Evolutionary conservation across 1,140 invertebrate genomes (phyloP).

Genomic region (Drosophila pseudoananassae): DNA sequence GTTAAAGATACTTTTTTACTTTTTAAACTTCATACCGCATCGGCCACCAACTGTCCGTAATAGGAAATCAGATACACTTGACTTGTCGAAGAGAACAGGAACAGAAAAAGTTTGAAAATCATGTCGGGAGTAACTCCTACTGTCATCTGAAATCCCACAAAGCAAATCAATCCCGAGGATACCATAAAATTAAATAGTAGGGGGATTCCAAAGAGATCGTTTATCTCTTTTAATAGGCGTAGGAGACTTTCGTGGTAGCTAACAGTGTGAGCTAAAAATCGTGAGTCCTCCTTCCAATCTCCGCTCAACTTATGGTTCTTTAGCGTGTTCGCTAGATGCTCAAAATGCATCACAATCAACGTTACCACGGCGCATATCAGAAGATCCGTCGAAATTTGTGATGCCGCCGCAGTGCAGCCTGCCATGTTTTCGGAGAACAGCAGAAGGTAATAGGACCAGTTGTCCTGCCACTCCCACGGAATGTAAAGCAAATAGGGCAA

Average conservation of each 20-base stretch:
- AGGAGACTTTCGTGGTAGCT: conserved; percentile 50
- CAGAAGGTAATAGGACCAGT: conserved; percentile 63
- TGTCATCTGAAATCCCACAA: conserved; percentile 75
- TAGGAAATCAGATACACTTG: conserved; percentile 71
- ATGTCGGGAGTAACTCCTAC: conserved; percentile 51
- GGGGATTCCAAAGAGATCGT: conserved; percentile 62
- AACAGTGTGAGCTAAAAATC: conserved; percentile 34
- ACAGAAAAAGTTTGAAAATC: conserved; percentile 54
- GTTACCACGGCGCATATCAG: conserved; percentile 58
- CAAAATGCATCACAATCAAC: conserved; percentile 70
- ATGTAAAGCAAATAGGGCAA: conserved; percentile 67
- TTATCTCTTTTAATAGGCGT: conserved; percentile 29
- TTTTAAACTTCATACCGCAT: conserved; percentile 44
- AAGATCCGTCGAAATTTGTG: conserved; percentile 68
- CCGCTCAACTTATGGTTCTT: conserved; percentile 38
- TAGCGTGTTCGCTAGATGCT: conserved; percentile 37
- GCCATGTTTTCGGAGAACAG: conserved; percentile 47
- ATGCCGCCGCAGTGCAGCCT: conserved; percentile 58
- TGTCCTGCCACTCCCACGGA: conserved; percentile 55
- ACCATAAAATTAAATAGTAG: conserved; percentile 66
- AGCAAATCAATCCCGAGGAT: conserved; percentile 73
- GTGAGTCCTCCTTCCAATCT: conserved; percentile 35
- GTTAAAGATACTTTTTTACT: not conserved
- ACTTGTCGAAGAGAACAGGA: conserved; percentile 42
- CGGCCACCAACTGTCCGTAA: conserved; percentile 63